A percentile compares a stretch with the other conserved stretches of the same genome.
phyloP scores from a whole-genome alignment of 2,113 vertebrate species.

The Siphamia tubifer region DNA sequence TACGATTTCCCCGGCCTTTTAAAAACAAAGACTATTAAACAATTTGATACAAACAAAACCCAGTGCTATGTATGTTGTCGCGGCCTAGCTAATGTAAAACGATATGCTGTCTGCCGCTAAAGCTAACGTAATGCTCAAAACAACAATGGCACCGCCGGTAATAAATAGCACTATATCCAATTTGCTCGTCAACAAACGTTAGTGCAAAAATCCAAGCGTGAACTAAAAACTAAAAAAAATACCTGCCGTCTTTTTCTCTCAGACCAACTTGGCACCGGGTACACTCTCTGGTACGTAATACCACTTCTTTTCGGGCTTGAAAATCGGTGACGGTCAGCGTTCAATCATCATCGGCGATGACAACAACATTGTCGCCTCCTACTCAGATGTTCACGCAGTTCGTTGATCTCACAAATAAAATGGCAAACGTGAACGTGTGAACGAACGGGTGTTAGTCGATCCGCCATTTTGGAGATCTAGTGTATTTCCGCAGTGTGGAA shows the following conservation, averaged over 20 bases:
- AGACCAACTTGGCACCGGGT: conserved; percentile 32
- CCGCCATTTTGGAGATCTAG: neutral
- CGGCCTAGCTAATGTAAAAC: conserved; percentile 20
- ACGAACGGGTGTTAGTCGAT: neutral
- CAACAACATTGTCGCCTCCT: conserved; percentile 58
- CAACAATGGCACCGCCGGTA: conserved; percentile 53
- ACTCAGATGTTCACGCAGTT: neutral
- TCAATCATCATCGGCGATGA: conserved; percentile 65
- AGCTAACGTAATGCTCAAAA: conserved; percentile 41
- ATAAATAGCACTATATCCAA: neutral
- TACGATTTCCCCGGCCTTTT: rapidly evolving
- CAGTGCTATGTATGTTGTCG: neutral
- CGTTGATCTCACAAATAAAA: neutral
- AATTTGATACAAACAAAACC: too few relatives aligned
- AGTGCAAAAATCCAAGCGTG: neutral
- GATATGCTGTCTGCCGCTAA: conserved; percentile 6
- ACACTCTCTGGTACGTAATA: conserved; percentile 3
- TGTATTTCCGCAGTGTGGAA: rapidly evolving
- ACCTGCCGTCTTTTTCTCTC: conserved; percentile 26
- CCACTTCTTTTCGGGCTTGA: conserved; percentile 67
- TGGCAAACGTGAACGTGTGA: rapidly evolving
- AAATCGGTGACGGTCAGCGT: conserved; percentile 57
- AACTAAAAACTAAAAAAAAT: neutral
- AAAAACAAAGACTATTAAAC: neutral
- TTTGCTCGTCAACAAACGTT: too few relatives aligned